phyloP scores from a whole-genome alignment of 2,797 vertebrate genomes.

The Melanotaenia trifasciata region DNA sequence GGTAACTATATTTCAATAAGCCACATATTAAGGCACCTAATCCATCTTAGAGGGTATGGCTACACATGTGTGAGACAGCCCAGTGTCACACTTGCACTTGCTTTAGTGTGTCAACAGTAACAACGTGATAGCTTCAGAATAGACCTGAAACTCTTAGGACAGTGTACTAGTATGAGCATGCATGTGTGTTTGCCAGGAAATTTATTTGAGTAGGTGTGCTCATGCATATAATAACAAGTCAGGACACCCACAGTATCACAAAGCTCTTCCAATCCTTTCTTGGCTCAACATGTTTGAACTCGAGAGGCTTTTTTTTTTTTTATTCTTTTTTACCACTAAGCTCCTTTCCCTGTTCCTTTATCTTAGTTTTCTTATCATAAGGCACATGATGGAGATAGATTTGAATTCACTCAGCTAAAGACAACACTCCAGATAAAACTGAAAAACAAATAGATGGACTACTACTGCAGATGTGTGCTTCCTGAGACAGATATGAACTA shows the following conservation, averaged over 20 bases:
- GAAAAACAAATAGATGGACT: conserved; percentile 32
- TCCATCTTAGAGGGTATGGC: not conserved
- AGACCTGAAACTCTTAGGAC: conserved; percentile 6
- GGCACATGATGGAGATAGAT: conserved; percentile 45
- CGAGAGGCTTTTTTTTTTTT: conserved; percentile 37
- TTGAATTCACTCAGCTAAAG: conserved; percentile 62
- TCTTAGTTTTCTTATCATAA: conserved; percentile 62
- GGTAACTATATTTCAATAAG: not conserved
- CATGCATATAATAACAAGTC: conserved; percentile 49
- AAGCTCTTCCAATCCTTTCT: conserved; percentile 44
- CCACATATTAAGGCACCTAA: not conserved
- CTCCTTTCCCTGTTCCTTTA: conserved; percentile 34
- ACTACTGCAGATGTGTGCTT: conserved; percentile 21
- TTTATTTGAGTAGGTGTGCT: conserved; percentile 34
- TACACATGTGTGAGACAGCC: not conserved
- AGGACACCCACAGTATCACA: conserved; percentile 48
- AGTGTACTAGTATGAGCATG: conserved; percentile 19
- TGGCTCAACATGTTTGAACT: conserved; percentile 60
- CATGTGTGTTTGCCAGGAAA: conserved; percentile 30
- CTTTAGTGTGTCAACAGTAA: conserved; percentile 8
- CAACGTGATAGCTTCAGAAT: conserved; percentile 8
- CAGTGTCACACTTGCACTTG: conserved; percentile 4
- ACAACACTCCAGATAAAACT: conserved; percentile 10
- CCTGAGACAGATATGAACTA: conserved; percentile 24
- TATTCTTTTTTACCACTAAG: conserved; percentile 34